These are phyloP conservation scores for Amazona ochrocephala DNA, from an alignment of 2,797 vertebrate species.

Conservation along the genomic window DNA sequence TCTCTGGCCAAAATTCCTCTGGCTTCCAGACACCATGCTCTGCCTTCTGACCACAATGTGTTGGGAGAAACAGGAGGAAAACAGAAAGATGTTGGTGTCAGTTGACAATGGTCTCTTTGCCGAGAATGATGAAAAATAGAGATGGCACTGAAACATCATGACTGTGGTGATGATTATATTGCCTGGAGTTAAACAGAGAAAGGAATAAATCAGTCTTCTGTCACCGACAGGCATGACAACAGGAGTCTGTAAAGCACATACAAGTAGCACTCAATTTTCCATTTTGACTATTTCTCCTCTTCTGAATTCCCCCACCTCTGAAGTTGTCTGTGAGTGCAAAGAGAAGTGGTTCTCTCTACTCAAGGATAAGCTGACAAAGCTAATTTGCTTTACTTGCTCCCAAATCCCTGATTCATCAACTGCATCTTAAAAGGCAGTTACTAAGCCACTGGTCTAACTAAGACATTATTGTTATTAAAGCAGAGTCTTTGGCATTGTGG, in stretches of 20 bases:
- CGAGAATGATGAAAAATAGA: background rate
- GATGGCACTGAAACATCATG: conserved; percentile 24
- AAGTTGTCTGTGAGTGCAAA: background rate
- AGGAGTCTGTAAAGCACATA: background rate
- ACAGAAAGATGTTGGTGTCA: background rate
- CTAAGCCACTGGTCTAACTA: conserved; percentile 17
- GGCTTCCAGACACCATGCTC: background rate
- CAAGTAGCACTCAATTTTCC: background rate
- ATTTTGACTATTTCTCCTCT: conserved; percentile 31
- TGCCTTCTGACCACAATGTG: background rate
- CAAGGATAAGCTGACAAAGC: conserved; percentile 15
- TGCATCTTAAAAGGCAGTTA: conserved; percentile 31
- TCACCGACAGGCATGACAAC: conserved; percentile 16
- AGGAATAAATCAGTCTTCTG: conserved; percentile 39
- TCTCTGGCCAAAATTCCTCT: background rate
- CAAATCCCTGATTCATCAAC: conserved; percentile 5
- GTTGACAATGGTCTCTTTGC: background rate
- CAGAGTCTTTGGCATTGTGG: conserved; percentile 25
- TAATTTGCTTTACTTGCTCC: conserved; percentile 29
- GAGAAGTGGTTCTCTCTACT: background rate
- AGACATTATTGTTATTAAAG: conserved; percentile 34
- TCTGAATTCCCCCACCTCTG: background rate
- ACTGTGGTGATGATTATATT: background rate
- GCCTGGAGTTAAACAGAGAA: conserved; percentile 26
- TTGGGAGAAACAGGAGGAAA: background rate